Evolutionary conservation across 92 coral and sea anemone species (phyloP), one percentile per base, ranked within the genome.

Genomic region (Actinernus sp.): DNA sequence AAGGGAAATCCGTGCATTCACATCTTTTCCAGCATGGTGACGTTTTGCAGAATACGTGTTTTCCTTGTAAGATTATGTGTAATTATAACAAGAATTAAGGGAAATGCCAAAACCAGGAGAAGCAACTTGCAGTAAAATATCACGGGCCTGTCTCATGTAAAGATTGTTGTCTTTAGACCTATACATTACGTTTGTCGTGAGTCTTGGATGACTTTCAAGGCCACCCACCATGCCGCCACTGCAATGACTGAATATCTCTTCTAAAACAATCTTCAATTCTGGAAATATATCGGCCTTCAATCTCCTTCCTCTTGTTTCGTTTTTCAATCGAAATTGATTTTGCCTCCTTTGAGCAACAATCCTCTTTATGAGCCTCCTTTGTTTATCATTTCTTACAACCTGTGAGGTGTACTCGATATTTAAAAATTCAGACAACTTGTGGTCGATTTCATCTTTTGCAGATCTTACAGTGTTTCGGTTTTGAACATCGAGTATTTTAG

Each of bases 241-340:
- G 26, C 54, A 26, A 21, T 47, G 54, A 17, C 23, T 13, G n/a
- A 47, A 47, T 4, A 47, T 47, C 23, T 61, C 37, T 41, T 61
- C 53, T 23, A 37, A 3, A 17, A 29, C 26, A 73, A 55, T 31
- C 7, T 82, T 43, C 16, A 85, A 65, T 26, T 88, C 86, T 1
- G 89, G 93, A 36, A 88, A 88, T 23, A 76, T 73, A 4, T 76
- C 93, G 22, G 82, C 45, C 24, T 88, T 87, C 3, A 87, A 48
- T 22, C 62, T 62, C 52, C 85, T 31, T 21, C 89, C 89, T 52
- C 81, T 64, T 22, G 55, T 49, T 49, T 40, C 52, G 13, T 39
- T 21, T 22, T 21, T 24, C 67, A 30, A 56, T 5, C 18, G 10
- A 4, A 22, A 2, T 54, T 3, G 10, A 9, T 14, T 54, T 14